Percentiles rank a stretch among this genome's conserved stretches.
phyloP scores from a whole-genome alignment of 2,888 invertebrate genomes.

The Plutella xylostella region DNA sequence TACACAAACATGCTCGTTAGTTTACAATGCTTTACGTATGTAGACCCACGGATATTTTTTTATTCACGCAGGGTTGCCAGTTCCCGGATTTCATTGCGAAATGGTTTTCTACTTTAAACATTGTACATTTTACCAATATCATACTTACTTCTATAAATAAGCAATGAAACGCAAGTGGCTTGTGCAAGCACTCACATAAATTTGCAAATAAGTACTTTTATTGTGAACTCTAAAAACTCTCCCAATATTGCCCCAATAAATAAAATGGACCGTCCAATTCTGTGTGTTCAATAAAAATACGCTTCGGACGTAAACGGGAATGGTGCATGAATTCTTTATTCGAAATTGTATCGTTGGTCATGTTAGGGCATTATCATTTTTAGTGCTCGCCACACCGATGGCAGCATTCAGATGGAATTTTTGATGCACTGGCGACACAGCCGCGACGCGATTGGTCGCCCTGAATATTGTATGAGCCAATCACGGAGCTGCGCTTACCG shows the following conservation, averaged over 20 bases:
- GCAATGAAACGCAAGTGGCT: background rate
- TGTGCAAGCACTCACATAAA: constrained; percentile 1
- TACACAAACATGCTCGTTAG: too few species aligned
- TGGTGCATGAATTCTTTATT: constrained; percentile 66
- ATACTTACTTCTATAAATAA: background rate
- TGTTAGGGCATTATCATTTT: constrained; percentile 70
- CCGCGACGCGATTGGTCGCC: constrained; percentile 58
- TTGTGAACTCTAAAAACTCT: background rate
- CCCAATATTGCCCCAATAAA: constrained; percentile 29
- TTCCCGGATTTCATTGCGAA: too few species aligned
- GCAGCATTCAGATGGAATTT: constrained; percentile 67
- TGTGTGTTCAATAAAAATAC: constrained; percentile 58
- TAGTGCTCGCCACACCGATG: constrained; percentile 68
- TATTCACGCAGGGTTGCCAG: too few species aligned
- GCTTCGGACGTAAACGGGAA: constrained; percentile 54
- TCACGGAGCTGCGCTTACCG: constrained; percentile 61
- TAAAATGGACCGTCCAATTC: constrained; percentile 52
- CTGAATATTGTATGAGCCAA: constrained; percentile 71
- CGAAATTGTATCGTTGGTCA: constrained; percentile 63
- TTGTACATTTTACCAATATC: too few species aligned
- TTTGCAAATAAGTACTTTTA: background rate
- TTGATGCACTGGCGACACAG: constrained; percentile 71
- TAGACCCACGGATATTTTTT: too few species aligned
- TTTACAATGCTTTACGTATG: too few species aligned
- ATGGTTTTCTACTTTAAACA: too few species aligned